Base-by-base conservation (phyloP, 1,140 invertebrate genomes). In the Drosophila mayri region DNA sequence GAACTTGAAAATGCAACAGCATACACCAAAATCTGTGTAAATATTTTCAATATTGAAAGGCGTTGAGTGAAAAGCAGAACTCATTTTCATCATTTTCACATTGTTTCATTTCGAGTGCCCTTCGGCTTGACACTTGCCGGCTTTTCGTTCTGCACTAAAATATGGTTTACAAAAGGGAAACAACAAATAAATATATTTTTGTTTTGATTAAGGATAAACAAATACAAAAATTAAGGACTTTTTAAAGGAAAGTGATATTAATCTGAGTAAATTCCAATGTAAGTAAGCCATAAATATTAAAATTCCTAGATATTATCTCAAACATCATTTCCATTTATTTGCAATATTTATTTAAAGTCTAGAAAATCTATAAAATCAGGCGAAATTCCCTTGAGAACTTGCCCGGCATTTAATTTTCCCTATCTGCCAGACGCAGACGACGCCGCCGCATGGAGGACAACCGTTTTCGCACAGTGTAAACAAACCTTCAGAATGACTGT, bases 401-500 rank as follows among this genome's bases (percentile, higher is more conserved):
- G 28, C 49, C 76, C 70, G 64, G 80, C 76, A 76, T 79, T 32
- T 22, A 12, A 20, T 14, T 25, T 66, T 41, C 20, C 10, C 49
- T 44, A 59, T 28, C 57, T 81, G 55, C 37, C 35, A 67, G 65
- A 66, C 49, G 37, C 57, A 63, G 46, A 62, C 22, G 41, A 18
- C 22, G 14, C 16, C 9, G 40, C 8, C 14, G 0, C 10, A 22
- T 28, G 44, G 47, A 41, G 47, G 50, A 6, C 49, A 46, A 46
- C 22, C 32, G 30, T 47, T 80, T 75, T 74, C 32, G 54, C 55
- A 41, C 60, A 47, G 66, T 83, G 84, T 88, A 90, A 88, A 90
- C 80, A 88, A 90, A 88, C 83, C 84, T 88, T 78, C 79, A 55
- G 54, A 80, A 59, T 52, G 65, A 50, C 44, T 75, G 43, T 30